Conservation (phyloP, 2,888 invertebrate genomes). For the Camponotus fellah region DNA sequence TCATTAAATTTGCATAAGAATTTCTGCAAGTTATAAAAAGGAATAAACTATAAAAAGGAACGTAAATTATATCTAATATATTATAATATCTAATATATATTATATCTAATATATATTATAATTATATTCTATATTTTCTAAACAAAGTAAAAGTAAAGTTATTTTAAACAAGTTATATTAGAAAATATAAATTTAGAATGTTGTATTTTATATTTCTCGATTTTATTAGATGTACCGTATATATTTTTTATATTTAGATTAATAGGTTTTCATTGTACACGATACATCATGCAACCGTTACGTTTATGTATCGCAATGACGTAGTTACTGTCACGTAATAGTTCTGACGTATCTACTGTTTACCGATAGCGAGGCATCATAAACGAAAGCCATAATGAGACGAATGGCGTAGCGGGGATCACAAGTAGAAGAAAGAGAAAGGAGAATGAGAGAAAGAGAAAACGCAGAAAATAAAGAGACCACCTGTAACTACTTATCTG, state of each 20-base stretch:
- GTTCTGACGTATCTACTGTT: constrained; percentile 37
- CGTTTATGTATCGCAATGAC: constrained; percentile 8
- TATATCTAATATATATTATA: neutral
- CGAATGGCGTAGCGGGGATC: constrained; percentile 20
- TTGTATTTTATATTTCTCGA: neutral
- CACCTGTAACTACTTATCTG: constrained; percentile 74
- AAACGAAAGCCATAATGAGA: constrained; percentile 27
- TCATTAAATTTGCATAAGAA: neutral
- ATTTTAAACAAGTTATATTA: neutral
- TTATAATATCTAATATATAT: neutral
- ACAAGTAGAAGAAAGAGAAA: constrained; percentile 8
- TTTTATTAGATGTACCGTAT: neutral
- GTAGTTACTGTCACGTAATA: neutral
- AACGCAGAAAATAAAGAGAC: constrained; percentile 57
- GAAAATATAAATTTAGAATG: neutral
- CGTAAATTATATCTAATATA: neutral
- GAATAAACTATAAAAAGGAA: neutral
- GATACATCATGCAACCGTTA: neutral
- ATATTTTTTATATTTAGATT: neutral
- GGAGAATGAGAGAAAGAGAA: constrained; percentile 6
- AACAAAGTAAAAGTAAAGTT: too few relatives aligned
- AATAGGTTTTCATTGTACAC: neutral
- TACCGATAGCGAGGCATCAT: constrained; percentile 33
- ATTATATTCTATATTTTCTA: neutral
- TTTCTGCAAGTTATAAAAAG: neutral